Percentiles rank a stretch among this genome's conserved stretches.
Conservation (phyloP, 2,888 invertebrate genomes). For the Griposia aprilina region DNA sequence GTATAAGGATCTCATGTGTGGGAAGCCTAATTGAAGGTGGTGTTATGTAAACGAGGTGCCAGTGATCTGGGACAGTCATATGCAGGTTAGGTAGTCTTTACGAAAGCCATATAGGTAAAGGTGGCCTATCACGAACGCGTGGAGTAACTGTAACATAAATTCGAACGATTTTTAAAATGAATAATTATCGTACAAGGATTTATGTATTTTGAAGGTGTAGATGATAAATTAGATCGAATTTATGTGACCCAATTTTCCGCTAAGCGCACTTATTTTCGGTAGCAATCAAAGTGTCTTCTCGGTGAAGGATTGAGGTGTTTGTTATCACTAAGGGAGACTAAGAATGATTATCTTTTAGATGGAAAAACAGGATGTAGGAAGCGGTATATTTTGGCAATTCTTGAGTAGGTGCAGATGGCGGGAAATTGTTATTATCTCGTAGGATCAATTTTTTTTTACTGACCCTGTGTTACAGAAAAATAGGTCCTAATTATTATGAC, state of each 20-base stretch:
- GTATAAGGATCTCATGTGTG: constrained; percentile 54
- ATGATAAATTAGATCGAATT: not conserved
- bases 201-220: too few relatives aligned
- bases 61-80: not conserved
- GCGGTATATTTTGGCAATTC: not conserved
- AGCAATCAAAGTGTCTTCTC: not conserved
- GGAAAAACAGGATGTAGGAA: not conserved
- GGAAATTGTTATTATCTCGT: not conserved
- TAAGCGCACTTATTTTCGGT: not conserved
- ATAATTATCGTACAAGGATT: not conserved
- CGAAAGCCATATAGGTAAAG: not conserved
- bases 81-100: not conserved
- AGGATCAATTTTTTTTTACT: not conserved
- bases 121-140: too few relatives aligned
- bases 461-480: not conserved
- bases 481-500: not conserved
- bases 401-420: not conserved
- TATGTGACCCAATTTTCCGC: not conserved
- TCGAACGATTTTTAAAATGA: too few relatives aligned
- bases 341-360: not conserved
- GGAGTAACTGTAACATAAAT: too few relatives aligned
- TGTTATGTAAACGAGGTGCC: constrained; percentile 40
- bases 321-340: not conserved
- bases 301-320: not conserved
- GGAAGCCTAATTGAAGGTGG: constrained; percentile 46